These are phyloP conservation scores for Adelges cooleyi DNA, from an alignment of 1,140 invertebrate genomes.

Conservation along the genomic window DNA sequence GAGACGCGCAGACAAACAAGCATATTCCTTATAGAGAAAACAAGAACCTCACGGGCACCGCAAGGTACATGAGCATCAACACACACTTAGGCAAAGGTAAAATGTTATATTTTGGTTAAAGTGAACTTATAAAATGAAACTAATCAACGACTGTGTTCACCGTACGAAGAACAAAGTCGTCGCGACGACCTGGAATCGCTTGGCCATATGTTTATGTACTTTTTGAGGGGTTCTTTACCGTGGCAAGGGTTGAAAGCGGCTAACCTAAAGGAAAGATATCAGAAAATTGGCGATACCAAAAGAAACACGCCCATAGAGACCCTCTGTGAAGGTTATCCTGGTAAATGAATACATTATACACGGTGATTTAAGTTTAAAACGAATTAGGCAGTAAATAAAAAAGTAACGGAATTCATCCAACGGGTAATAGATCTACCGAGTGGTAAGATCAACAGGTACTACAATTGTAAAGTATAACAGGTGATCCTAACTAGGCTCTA, in stretches of 20 bases:
- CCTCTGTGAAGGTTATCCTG: conserved; percentile 93
- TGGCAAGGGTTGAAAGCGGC: conserved; percentile 99
- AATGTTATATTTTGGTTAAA: no score
- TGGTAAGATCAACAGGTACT: no score
- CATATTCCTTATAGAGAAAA: conserved; percentile 99
- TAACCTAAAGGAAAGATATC: conserved; percentile 97
- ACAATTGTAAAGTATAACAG: no score
- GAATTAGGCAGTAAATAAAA: no score
- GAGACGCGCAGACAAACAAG: conserved; percentile 98
- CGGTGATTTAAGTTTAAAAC: no score
- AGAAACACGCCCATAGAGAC: conserved; percentile 92
- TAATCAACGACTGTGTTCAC: no score
- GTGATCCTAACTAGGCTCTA: no score
- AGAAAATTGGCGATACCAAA: conserved; percentile 99
- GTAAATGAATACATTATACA: conserved; percentile 35
- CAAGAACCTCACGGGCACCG: conserved; percentile 94
- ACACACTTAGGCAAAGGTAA: conserved; percentile 97
- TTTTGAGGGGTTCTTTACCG: conserved; percentile 92
- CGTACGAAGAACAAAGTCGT: conserved; percentile 89
- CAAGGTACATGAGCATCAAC: conserved; percentile 99
- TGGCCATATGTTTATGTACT: conserved; percentile 99
- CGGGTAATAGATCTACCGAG: no score
- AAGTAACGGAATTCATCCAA: no score
- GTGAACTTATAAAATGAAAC: no score
- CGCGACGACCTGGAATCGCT: conserved; percentile 97